These are phyloP conservation scores for Nemotelus nigrinus DNA, from an alignment of 2,888 invertebrate genomes.

Conservation along the genomic window DNA sequence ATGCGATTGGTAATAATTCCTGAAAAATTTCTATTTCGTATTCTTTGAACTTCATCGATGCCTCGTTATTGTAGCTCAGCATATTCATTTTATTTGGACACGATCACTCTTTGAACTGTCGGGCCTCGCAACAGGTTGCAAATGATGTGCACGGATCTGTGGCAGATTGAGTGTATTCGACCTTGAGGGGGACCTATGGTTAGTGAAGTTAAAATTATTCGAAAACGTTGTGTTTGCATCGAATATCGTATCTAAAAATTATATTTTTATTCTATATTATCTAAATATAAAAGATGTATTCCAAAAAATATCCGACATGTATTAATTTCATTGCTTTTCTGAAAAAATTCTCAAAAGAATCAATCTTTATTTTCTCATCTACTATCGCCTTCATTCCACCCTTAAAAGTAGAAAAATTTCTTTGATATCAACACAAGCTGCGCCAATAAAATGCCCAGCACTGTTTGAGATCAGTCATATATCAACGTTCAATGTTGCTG, in stretches of 20 bases:
- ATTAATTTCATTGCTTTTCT: too few relatives aligned
- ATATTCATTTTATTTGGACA: slow-evolving; percentile 15
- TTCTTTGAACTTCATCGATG: slow-evolving; percentile 26
- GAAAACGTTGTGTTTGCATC: too few relatives aligned
- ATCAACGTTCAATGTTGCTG: slow-evolving; percentile 24
- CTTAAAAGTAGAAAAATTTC: not conserved
- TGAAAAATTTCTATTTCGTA: slow-evolving; percentile 25
- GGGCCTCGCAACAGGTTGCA: slow-evolving; percentile 33
- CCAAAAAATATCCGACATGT: too few relatives aligned
- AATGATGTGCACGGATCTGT: not conserved
- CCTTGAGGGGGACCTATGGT: not conserved
- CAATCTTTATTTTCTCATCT: too few relatives aligned
- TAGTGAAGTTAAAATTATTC: too few relatives aligned
- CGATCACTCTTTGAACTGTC: slow-evolving; percentile 35
- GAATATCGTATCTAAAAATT: too few relatives aligned
- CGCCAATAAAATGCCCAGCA: slow-evolving; percentile 34
- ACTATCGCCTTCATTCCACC: too few relatives aligned
- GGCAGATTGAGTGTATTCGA: too few relatives aligned
- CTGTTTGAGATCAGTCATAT: slow-evolving; percentile 22
- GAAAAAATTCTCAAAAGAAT: too few relatives aligned
- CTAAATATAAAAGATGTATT: too few relatives aligned
- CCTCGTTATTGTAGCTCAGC: not conserved
- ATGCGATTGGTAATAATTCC: slow-evolving; percentile 15
- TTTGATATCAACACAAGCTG: slow-evolving; percentile 28
- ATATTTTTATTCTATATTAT: too few relatives aligned